Evolutionary conservation across 1,140 invertebrate genomes (phyloP).

Genomic region (Ruditapes philippinarum): DNA sequence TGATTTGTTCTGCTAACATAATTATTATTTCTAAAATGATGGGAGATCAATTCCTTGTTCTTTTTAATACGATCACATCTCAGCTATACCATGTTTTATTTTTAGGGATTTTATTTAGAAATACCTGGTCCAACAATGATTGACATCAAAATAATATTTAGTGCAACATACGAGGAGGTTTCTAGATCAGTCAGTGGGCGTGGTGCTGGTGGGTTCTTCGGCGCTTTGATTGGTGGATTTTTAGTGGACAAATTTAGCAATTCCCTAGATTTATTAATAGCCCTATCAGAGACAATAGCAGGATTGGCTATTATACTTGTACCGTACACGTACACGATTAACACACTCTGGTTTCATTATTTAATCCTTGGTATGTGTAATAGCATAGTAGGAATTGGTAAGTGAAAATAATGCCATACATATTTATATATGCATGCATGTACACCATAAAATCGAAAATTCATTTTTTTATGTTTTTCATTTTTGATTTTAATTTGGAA

Average conservation of each 20-base stretch:
- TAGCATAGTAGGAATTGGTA: conserved; percentile 49
- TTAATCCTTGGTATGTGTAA: neutral
- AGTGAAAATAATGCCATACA: neutral
- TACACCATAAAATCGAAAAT: no score
- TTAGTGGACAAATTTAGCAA: conserved; percentile 50
- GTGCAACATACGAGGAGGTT: conserved; percentile 45
- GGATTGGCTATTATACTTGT: conserved; percentile 14
- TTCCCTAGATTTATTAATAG: conserved; percentile 42
- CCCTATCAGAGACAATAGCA: neutral
- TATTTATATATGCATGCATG: no score
- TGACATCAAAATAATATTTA: conserved; percentile 58
- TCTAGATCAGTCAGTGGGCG: conserved; percentile 47
- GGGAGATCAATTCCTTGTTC: no score
- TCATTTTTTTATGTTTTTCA: no score
- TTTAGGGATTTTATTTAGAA: conserved; percentile 59
- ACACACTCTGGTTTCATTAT: conserved; percentile 49
- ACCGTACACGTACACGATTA: neutral
- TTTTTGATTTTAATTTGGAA: no score
- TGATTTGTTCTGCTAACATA: no score
- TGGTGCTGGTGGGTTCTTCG: conserved; percentile 43
- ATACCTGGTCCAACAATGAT: conserved; percentile 56
- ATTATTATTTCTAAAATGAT: no score
- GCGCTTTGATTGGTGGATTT: conserved; percentile 38
- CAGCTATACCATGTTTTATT: no score
- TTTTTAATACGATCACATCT: no score